phyloP scores from a whole-genome alignment of 2,113 vertebrate species.

The Entelurus aequoreus region DNA sequence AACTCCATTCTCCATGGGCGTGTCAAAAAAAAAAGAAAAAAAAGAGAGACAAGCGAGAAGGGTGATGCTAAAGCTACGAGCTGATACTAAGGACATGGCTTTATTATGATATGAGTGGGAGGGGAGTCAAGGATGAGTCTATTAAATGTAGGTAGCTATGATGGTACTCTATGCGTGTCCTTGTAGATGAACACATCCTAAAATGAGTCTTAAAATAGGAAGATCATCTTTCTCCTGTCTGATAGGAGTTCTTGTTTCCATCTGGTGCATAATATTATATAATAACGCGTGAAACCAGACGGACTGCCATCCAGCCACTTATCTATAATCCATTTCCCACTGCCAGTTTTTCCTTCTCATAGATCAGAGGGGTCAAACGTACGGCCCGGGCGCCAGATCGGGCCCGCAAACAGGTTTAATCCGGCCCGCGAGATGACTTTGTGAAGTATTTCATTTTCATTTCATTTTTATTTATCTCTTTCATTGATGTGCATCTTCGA shows the following conservation, averaged over 20 bases:
- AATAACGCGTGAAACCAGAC: neutral
- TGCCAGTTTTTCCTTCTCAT: too few species aligned
- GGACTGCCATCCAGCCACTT: too few species aligned
- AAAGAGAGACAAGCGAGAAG: neutral
- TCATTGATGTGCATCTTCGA: too few species aligned
- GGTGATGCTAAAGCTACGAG: neutral
- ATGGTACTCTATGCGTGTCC: neutral
- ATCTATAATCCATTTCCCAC: too few species aligned
- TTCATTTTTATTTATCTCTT: too few species aligned
- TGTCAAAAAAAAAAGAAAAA: neutral
- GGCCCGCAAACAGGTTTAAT: too few species aligned
- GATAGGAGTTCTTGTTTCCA: neutral
- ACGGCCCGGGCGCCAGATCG: too few species aligned
- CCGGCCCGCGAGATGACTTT: too few species aligned
- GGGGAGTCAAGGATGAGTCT: neutral
- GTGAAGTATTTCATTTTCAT: too few species aligned
- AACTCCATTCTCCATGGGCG: neutral
- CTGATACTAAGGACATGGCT: neutral
- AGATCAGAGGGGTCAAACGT: too few species aligned
- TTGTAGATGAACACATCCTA: neutral
- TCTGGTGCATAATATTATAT: neutral
- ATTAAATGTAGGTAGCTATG: neutral
- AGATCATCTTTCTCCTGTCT: neutral
- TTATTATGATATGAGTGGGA: neutral
- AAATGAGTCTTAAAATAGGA: neutral